Base-by-base conservation (phyloP, 2,888 invertebrate species). In the Polydesmus complanatus region DNA sequence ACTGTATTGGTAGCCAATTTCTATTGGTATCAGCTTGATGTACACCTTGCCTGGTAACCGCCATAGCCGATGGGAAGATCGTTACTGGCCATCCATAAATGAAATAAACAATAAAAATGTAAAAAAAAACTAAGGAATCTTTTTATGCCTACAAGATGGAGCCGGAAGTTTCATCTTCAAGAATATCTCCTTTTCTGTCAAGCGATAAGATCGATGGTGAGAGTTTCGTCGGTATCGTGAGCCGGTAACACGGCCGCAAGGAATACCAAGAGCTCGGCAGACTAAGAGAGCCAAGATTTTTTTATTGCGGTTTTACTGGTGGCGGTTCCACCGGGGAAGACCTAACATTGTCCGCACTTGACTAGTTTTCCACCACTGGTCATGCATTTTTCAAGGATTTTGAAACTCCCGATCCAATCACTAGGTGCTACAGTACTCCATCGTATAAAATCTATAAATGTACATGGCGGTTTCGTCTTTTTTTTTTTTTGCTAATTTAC, bases 321-420 rank as follows among this genome's bases (percentile, higher is more conserved):
- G 27, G 83, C 84, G 1, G 83, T 81, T 22, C 84, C 78, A 1
- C 83, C 87, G 0, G 87, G 85, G 70, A 81, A 90, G 1, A 89
- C 88, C 88, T 88, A 91, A 71, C 63, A 68, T 69, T 95, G 95
- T 0, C 91, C 94, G 71, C 86, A 96, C 73, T 89, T 91, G 0
- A 95, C 90, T 0, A 93, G 87, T 67, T 85, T 86, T 25, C 69
- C 70, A 22, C 80, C 65, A 80, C 71, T 79, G 14, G 77, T 76
- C 48, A 83, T 73, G 71, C 82, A 87, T 65, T 85, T 78, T 69
- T 85, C 83, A 73, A 88, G 74, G 62, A 87, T 86, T 27, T 83
- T 80, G 0, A 83, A 80, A 57, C 84, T 84, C 58, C 86, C 85
- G 5, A 84, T 85, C 87, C 88, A 88, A 27, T 82, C 81, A 67